Evolutionary conservation across 2,797 vertebrate species (phyloP).

Genomic region (Bufotes viridis): DNA sequence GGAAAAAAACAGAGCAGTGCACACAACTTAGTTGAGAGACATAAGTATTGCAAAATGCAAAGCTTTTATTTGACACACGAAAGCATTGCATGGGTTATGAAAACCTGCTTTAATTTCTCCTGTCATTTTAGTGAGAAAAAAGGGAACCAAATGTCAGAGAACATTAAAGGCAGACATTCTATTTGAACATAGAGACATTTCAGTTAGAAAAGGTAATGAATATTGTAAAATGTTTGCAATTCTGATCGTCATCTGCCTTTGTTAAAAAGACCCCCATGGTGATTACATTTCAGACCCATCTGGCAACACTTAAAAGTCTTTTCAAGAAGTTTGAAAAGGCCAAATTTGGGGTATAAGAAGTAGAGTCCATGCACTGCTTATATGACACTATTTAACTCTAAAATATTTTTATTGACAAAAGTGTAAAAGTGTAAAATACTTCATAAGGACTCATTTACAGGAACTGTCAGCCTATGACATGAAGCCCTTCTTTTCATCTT

Average conservation of each 20-base stretch:
- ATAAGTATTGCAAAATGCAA: slow-evolving; percentile 34
- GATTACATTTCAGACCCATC: slow-evolving; percentile 48
- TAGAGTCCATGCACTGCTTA: neutral
- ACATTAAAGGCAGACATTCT: slow-evolving; percentile 58
- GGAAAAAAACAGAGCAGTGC: neutral
- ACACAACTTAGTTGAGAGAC: neutral
- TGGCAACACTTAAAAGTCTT: slow-evolving; percentile 33
- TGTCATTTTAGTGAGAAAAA: slow-evolving; percentile 41
- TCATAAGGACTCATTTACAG: neutral
- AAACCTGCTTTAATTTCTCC: slow-evolving; percentile 45
- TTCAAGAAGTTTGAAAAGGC: slow-evolving; percentile 33
- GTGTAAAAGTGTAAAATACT: slow-evolving; percentile 20
- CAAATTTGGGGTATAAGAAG: slow-evolving; percentile 16
- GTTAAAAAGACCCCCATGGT: slow-evolving; percentile 51
- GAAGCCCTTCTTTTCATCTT: neutral
- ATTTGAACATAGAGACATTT: slow-evolving; percentile 55
- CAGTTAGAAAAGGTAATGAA: slow-evolving; percentile 50
- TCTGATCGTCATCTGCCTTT: slow-evolving; percentile 48
- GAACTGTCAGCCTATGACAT: neutral
- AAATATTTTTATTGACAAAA: slow-evolving; percentile 20
- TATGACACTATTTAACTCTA: slow-evolving; percentile 7
- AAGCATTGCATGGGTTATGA: slow-evolving; percentile 31
- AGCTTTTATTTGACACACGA: slow-evolving; percentile 41
- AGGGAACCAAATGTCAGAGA: slow-evolving; percentile 42
- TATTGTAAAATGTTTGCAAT: slow-evolving; percentile 54